phyloP scores from a whole-genome alignment of 2,888 invertebrate genomes.

The Lumbricus terrestris region DNA sequence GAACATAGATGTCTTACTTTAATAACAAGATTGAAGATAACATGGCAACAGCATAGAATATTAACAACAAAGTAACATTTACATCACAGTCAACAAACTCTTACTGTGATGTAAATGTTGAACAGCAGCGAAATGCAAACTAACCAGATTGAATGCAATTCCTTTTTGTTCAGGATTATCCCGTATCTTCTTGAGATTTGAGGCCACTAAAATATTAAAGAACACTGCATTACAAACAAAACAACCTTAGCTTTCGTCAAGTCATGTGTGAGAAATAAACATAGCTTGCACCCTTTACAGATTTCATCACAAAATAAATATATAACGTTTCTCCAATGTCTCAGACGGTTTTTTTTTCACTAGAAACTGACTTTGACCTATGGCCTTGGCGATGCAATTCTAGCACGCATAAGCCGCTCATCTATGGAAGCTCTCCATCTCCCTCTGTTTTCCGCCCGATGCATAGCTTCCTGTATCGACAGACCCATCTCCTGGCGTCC shows the following conservation, averaged over 20 bases:
- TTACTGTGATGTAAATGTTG: not conserved
- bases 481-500: no score
- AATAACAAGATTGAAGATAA: not conserved
- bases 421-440: no score
- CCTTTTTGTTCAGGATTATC: constrained; percentile 65
- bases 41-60: no score
- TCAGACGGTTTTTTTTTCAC: not conserved
- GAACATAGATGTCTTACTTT: not conserved
- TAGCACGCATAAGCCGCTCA: no score
- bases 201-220: constrained; percentile 69
- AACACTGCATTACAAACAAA: no score
- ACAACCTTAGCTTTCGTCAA: not conserved
- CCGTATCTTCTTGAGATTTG: constrained; percentile 86
- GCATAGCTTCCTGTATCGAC: no score
- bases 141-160: constrained; percentile 84
- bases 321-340: no score
- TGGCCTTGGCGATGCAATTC: not conserved
- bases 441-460: no score
- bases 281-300: not conserved
- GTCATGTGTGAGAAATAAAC: not conserved
- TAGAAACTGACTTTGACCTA: not conserved
- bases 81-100: not conserved
- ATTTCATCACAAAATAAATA: not conserved
- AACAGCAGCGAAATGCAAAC: constrained; percentile 44
- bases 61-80: no score